phyloP scores from a whole-genome alignment of 2,888 invertebrate species.

The Nemurella pictetii region DNA sequence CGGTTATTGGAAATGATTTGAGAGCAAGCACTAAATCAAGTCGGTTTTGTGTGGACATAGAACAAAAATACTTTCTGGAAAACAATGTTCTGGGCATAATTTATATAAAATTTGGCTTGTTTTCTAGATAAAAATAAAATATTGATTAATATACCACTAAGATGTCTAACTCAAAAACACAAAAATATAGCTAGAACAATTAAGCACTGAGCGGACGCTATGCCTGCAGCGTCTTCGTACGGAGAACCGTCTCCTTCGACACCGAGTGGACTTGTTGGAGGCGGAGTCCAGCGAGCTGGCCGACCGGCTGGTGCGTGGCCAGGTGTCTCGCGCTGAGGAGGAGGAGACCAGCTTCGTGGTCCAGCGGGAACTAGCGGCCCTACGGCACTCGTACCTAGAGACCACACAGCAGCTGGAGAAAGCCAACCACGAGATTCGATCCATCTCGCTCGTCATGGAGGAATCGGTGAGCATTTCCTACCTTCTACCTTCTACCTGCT shows the following conservation, averaged over 20 bases:
- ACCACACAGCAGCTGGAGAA: conserved; percentile 87
- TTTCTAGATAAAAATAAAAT: too few species aligned
- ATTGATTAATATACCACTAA: too few species aligned
- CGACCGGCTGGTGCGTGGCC: conserved; percentile 87
- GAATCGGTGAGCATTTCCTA: conserved; percentile 75
- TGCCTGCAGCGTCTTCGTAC: conserved; percentile 76
- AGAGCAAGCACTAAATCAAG: too few species aligned
- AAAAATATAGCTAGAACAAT: too few species aligned
- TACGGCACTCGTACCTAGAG: conserved; percentile 85
- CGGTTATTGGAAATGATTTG: too few species aligned
- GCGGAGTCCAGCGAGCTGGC: conserved; percentile 93
- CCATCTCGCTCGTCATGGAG: conserved; percentile 75
- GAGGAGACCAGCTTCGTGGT: conserved; percentile 86
- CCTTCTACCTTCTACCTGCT: too few species aligned
- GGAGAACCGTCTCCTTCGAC: conserved; percentile 93
- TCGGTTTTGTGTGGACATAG: too few species aligned
- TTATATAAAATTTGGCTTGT: too few species aligned
- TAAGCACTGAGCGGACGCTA: too few species aligned
- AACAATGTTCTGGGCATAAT: too few species aligned
- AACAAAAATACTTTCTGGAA: too few species aligned
- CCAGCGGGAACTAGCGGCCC: conserved; percentile 84
- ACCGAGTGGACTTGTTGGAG: conserved; percentile 92
- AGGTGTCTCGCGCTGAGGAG: conserved; percentile 92
- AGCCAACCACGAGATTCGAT: conserved; percentile 86
- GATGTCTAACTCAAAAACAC: too few species aligned